These are phyloP conservation scores for Palythoa heliodiscus DNA, from an alignment of 92 coral and sea anemone species.

Conservation along the genomic window DNA sequence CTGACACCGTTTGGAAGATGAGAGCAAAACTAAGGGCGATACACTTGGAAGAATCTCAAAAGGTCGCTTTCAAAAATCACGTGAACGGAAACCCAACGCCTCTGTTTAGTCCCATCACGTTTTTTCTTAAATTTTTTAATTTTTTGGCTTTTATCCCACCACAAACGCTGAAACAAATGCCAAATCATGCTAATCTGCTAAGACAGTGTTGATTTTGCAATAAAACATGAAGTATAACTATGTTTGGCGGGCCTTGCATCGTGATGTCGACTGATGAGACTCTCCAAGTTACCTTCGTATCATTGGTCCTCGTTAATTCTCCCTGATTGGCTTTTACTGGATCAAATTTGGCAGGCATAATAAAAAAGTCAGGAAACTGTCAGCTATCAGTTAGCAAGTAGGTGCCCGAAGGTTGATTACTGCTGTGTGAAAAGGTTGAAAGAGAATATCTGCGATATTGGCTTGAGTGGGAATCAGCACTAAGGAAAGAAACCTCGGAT, in stretches of 20 bases:
- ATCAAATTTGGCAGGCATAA: slow-evolving; percentile 27
- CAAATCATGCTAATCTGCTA: not conserved
- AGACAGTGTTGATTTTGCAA: slow-evolving; percentile 12
- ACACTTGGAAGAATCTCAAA: slow-evolving; percentile 39
- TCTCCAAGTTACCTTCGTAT: not conserved
- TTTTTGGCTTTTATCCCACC: not conserved
- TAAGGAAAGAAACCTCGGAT: not conserved
- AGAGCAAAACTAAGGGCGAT: slow-evolving; percentile 10
- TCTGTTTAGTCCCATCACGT: not conserved
- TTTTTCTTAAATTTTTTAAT: not conserved
- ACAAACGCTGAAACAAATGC: slow-evolving; percentile 16
- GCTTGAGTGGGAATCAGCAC: slow-evolving; percentile 20
- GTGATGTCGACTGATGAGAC: too few species aligned
- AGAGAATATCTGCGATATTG: slow-evolving; percentile 24
- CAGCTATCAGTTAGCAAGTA: not conserved
- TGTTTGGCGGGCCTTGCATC: not conserved
- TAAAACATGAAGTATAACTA: not conserved
- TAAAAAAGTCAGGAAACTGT: slow-evolving; percentile 31
- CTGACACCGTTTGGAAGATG: slow-evolving; percentile 34
- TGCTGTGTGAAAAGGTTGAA: slow-evolving; percentile 24
- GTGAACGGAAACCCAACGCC: slow-evolving; percentile 43
- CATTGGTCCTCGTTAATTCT: slow-evolving; percentile 21
- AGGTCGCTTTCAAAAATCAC: slow-evolving; percentile 5
- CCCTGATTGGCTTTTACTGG: slow-evolving; percentile 16
- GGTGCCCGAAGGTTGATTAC: slow-evolving; percentile 14